Conservation (phyloP, 1,140 invertebrate genomes). For the Limonius californicus region DNA sequence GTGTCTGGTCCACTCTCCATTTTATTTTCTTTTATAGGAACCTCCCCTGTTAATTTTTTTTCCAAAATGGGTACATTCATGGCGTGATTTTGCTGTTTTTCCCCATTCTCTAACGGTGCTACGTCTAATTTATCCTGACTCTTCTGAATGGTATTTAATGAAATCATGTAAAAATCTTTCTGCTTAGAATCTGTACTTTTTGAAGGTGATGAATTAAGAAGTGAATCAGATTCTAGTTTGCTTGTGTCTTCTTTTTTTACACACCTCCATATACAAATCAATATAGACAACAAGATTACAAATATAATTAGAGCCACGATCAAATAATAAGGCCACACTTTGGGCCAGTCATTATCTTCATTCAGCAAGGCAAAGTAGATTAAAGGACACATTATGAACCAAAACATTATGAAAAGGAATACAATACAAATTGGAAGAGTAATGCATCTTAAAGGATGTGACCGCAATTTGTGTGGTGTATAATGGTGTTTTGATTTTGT, state of each 20-base stretch:
- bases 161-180: background rate
- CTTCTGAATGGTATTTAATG: background rate
- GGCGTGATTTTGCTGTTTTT: background rate
- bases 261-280: constrained; percentile 37
- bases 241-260: background rate
- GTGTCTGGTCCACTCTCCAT: constrained; percentile 8
- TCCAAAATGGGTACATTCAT: background rate
- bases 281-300: constrained; percentile 36
- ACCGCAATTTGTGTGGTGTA: constrained; percentile 25
- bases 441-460: constrained; percentile 33
- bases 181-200: too few relatives aligned
- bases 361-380: constrained; percentile 23
- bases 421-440: constrained; percentile 30
- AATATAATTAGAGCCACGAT: constrained; percentile 41
- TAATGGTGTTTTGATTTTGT: constrained; percentile 4
- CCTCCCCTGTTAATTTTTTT: background rate
- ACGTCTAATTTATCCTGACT: background rate
- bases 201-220: too few relatives aligned
- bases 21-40: background rate
- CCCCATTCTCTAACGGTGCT: too few relatives aligned
- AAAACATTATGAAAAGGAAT: constrained; percentile 45
- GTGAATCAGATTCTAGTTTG: background rate
- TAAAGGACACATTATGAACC: constrained; percentile 46
- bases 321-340: constrained; percentile 39
- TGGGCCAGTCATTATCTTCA: constrained; percentile 22